Base-by-base conservation (phyloP, 2,888 invertebrate species). In the Melanostoma scalare region DNA sequence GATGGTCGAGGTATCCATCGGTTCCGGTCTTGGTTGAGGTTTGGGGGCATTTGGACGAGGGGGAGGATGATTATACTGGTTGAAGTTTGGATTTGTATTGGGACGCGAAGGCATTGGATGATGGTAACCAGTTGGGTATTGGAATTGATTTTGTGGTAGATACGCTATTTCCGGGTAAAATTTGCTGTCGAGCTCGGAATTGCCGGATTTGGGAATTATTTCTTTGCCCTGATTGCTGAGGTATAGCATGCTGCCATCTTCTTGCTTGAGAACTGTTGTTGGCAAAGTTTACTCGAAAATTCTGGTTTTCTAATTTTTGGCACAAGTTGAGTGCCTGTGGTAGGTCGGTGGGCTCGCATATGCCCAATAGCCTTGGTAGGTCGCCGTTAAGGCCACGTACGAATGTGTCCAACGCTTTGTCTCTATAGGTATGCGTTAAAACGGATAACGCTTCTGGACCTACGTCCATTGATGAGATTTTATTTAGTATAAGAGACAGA, bases 381-480 rank as follows among this genome's bases (percentile, higher is more conserved):
- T 78, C 58, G 8, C 72, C 50, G 1, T 48, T 65, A 8, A 78
- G 38, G 1, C 78, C 72, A 40, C 58, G 36, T 6, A 78, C 35
- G 20, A 78, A 78, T 4, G 78, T 56, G n/a, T 72, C 69, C 0
- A 69, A 20, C 20, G 20, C 20, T 20, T 20, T 20, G 20, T 78
- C 75, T 33, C 74, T n/a, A 48, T 84, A 74, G 10, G 65, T 53
- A 53, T 77, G 52, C 3, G 61, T 82, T 38, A 78, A 3, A 3
- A 78, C 36, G 1, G 10, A 9, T 35, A 71, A 48, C 35, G 72
- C 20, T 35, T 85, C 85, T 2, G 6, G 35, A 20, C 65, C 20
- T 33, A 75, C 52, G 20, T 20, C 20, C 20, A 20, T 20, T 20
- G 20, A 20, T 20, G 20, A 20, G 20, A 20, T 20, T 20, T 20